These are phyloP conservation scores for Orbicella faveolata DNA, from an alignment of 64 coral and sea anemone species.

Conservation along the genomic window DNA sequence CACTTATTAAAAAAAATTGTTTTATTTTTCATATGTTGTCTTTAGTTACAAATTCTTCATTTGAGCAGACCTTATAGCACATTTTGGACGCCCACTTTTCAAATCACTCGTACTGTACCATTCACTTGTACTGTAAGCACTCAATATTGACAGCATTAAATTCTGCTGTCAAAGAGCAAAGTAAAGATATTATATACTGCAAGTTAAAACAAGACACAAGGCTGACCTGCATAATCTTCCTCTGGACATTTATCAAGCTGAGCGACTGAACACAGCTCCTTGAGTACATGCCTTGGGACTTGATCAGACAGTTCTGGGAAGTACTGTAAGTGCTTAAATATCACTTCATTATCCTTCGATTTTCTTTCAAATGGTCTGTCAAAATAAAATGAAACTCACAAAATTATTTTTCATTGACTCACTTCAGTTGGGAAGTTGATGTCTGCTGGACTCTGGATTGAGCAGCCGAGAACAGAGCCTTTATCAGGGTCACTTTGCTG, in stretches of 20 bases:
- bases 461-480: too few relatives aligned
- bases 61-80: too few relatives aligned
- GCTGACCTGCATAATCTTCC: conserved; percentile 67
- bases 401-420: background rate
- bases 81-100: too few relatives aligned
- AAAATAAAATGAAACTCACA: background rate
- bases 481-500: too few relatives aligned
- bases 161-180: background rate
- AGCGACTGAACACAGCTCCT: conserved; percentile 74
- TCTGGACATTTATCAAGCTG: conserved; percentile 84
- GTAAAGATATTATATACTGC: background rate
- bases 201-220: background rate
- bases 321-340: conserved; percentile 80
- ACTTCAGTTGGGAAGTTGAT: conserved; percentile 27
- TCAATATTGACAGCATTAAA: background rate
- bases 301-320: conserved; percentile 65
- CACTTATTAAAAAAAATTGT: too few relatives aligned
- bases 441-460: too few relatives aligned
- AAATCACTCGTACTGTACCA: too few relatives aligned
- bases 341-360: conserved; percentile 69
- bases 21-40: too few relatives aligned
- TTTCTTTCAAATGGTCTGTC: conserved; percentile 87
- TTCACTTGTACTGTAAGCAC: too few relatives aligned
- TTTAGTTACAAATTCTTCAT: too few relatives aligned
- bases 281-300: conserved; percentile 49